Evolutionary conservation across 1,140 invertebrate genomes (phyloP), one percentile per base, ranked within the genome.

Genomic region (Odontomachus brunneus): DNA sequence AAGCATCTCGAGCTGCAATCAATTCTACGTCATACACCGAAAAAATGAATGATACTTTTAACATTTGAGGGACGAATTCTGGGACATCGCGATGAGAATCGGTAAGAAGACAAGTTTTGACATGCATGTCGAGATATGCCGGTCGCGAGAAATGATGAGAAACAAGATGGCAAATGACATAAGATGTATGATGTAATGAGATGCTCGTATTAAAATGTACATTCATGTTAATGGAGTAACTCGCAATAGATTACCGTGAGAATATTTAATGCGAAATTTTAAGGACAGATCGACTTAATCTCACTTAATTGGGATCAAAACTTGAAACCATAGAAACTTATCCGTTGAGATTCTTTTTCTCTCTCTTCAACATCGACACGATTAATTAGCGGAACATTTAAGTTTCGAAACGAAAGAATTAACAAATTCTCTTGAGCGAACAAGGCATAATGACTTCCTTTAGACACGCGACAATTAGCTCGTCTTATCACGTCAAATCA

Each of bases 1-100:
- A 80, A 80, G 75, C 75, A 80, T 80, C 53, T 69, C 75, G 75
- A 80, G 51, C 75, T 80, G 75, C 51, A 59, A 71, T 80, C 66
- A 78, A 53, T 69, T 22, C 65, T 80, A 80, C 75, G 71, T 48
- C 66, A 69, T 71, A 80, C 75, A 80, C 48, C 22, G 24, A 80
- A 59, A 11, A 57, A 80, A 80, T 17, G 63, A 29, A 63, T 76
- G 19, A 65, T 76, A 48, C 33, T 57, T 59, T 80, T 69, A 29
- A 78, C 24, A 65, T 38, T 29, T 57, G 65, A 69, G n/a, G 51
- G 33, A 57, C 38, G 33, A 69, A 80, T 59, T 80, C 65, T 71
- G 65, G 75, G 75, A 80, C 38, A 71, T 80, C 51, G 65, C 51
- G 33, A 80, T 55, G 63, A 22, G 57, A 3, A 2, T 65, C 24